These are phyloP conservation scores for Malacoctenus gilli DNA, from an alignment of 2,797 vertebrate species.

Conservation along the genomic window DNA sequence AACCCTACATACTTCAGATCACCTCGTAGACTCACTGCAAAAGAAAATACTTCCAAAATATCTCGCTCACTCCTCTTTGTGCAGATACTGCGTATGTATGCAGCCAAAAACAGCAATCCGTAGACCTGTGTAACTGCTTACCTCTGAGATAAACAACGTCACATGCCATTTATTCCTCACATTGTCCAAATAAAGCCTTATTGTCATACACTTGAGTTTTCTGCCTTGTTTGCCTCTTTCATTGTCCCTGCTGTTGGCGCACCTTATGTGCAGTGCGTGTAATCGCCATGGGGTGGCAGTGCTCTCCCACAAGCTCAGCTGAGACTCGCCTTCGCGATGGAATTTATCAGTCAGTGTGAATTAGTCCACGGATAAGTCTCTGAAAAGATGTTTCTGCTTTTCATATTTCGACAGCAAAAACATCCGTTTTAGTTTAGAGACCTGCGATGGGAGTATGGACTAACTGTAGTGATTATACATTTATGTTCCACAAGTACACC, in stretches of 20 bases:
- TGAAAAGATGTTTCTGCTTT: too few relatives aligned
- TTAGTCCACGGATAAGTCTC: too few relatives aligned
- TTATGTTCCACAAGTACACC: too few relatives aligned
- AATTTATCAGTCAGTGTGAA: too few relatives aligned
- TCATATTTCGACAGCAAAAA: too few relatives aligned
- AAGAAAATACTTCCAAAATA: slow-evolving; percentile 44
- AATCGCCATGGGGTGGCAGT: slow-evolving; percentile 69
- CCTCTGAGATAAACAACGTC: slow-evolving; percentile 47
- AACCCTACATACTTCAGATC: slow-evolving; percentile 58
- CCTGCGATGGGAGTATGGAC: too few relatives aligned
- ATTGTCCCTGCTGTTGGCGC: background rate
- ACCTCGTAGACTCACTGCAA: slow-evolving; percentile 55
- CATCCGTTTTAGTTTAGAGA: too few relatives aligned
- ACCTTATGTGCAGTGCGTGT: background rate
- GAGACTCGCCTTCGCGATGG: too few relatives aligned
- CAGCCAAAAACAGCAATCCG: slow-evolving; percentile 62
- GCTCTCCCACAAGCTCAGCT: slow-evolving; percentile 41
- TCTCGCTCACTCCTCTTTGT: slow-evolving; percentile 53
- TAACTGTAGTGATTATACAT: too few relatives aligned
- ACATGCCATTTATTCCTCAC: slow-evolving; percentile 60
- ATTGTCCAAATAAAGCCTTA: slow-evolving; percentile 76
- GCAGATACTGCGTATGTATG: slow-evolving; percentile 58
- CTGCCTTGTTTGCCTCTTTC: slow-evolving; percentile 4
- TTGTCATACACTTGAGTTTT: slow-evolving; percentile 51
- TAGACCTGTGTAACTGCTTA: slow-evolving; percentile 63